These are phyloP conservation scores for Staurois parvus DNA, from an alignment of 2,797 vertebrate genomes.

Conservation along the genomic window DNA sequence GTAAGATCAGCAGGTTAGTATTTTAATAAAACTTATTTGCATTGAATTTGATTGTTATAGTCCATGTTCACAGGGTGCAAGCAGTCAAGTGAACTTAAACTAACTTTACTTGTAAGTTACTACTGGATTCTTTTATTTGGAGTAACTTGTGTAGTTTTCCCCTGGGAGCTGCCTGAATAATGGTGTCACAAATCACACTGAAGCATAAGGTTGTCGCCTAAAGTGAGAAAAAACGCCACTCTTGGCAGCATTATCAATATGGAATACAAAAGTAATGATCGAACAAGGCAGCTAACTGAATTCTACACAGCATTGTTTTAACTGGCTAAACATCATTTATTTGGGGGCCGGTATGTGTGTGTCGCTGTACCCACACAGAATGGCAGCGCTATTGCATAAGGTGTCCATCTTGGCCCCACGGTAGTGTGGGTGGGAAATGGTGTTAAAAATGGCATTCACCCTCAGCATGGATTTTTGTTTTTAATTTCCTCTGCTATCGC, in stretches of 20 bases:
- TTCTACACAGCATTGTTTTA: not conserved
- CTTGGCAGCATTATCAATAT: constrained; percentile 48
- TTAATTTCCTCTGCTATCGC: no score
- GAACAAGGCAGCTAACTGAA: constrained; percentile 27
- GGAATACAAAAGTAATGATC: constrained; percentile 13
- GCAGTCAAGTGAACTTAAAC: constrained; percentile 21
- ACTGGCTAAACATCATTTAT: no score
- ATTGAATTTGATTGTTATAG: not conserved
- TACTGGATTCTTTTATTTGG: constrained; percentile 39
- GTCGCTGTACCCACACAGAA: no score
- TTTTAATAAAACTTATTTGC: not conserved
- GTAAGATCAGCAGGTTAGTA: not conserved
- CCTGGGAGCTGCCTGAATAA: constrained; percentile 49
- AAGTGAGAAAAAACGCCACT: constrained; percentile 41
- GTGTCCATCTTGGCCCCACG: no score
- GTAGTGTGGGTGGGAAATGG: no score
- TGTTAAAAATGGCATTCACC: no score
- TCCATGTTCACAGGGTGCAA: not conserved
- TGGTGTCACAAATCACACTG: constrained; percentile 48
- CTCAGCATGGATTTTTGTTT: no score
- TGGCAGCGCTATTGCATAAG: no score
- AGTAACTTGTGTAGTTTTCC: constrained; percentile 40
- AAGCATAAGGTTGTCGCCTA: constrained; percentile 57
- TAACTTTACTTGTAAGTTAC: constrained; percentile 43
- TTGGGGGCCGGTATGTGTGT: no score